Base-by-base conservation (phyloP, 2,113 vertebrate genomes). In the Turdus rufiventris region DNA sequence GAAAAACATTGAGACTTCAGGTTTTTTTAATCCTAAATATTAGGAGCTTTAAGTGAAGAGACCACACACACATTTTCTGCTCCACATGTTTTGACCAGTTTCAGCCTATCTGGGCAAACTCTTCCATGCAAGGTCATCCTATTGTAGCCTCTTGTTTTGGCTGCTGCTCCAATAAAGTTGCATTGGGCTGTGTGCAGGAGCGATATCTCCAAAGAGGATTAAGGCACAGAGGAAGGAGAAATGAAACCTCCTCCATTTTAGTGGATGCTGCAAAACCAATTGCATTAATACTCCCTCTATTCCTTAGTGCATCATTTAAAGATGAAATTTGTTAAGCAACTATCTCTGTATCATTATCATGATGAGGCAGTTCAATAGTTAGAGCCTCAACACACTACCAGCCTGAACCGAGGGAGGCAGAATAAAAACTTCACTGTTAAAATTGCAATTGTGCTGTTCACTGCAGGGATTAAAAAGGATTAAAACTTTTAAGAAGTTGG, bases 401-500 rank as follows among this genome's bases (percentile, higher is more conserved):
- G 26, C 3, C 54, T 62, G 51, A 77, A 31, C 40, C 17, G 5
- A 81, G 81, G 43, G 24, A 74, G 19, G 40, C 18, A 86, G 65
- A 80, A 81, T 18, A 67, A 58, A 68, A 92, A 67, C 10, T 26
- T 85, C 10, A 31, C 5, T 85, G 9, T 61, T 85, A 53, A 72
- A 86, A 75, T 33, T 81, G 17, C 38, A 78, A 31, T 62, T 63
- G 14, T 53, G 9, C 79, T 86, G 33, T 19, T 86, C 40, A 21
- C 25, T 74, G 12, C 31, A 68, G 45, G 36, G 14, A 71, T 56
- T 42, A 73, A 78, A 65, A 74, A 66, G 51, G 7, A 28, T n/a
- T 66, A 63, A 90, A 51, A 10, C 38, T 77, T 93, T 73, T 81
- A 92, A 94, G 50, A 28, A 63, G 34, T 36, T 84, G 84, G 28